Base-by-base conservation (phyloP, 2,888 invertebrate species). In the Esperia sulphurella region DNA sequence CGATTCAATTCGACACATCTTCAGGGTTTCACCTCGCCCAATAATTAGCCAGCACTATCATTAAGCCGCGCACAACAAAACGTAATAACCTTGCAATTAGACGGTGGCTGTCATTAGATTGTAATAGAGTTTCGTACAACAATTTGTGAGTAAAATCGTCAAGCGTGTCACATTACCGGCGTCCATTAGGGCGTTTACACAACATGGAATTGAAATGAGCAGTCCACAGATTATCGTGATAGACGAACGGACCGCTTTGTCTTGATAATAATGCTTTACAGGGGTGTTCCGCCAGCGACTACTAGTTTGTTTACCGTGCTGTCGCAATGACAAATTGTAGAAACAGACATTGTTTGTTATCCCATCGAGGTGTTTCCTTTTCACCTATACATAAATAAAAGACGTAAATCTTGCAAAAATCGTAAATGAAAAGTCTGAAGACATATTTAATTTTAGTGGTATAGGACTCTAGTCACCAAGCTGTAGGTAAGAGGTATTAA, bases 91-190 rank as follows among this genome's bases (percentile, higher is more conserved):
- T 83, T 79, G 82, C 87, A 87, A 89, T 89, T 88, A 88, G 87
- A 81, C 82, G 83, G 80, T 76, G 75, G 79, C 84, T 82, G 83
- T 82, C 86, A 89, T 89, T 89, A 89, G 85, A 84, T 78, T 75
- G 83, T 87, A 89, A 89, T 89, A 89, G 88, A 87, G 88, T 88
- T 89, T 86, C 76, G 87, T 88, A 88, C 87, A 80, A 79, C 87
- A 86, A 86, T 88, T 89, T 89, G 87, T 88, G 86, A 86, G 87
- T 85, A 85, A 83, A 88, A 88, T 88, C 89, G 89, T 88, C 89
- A 88, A 88, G 88, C 89, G 89, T 89, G 86, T 88, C 89, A 86
- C 89, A 87, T 89, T 88, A 89, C 88, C 79, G 75, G 77, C 65
- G 69, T 75, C 85, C 88, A 89, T 89, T 89, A 89, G 84, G 86